Conservation (phyloP, 2,113 vertebrate species). For the Alces alces region DNA sequence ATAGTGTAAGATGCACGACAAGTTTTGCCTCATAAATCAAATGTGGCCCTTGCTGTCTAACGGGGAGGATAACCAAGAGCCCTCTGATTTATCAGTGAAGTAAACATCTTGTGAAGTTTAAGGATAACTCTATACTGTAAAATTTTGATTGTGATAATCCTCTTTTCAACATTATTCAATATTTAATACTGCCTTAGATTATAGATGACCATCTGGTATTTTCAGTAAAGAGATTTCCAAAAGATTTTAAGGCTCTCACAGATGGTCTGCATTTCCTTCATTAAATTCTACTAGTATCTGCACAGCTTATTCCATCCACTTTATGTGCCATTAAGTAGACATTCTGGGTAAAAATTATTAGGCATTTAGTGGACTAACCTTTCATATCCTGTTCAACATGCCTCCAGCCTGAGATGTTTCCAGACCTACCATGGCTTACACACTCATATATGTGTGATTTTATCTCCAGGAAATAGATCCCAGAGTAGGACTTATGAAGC, state of each 20-base stretch:
- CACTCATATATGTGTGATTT: not conserved
- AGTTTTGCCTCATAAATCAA: not conserved
- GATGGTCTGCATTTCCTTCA: not conserved
- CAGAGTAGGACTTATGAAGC: not conserved
- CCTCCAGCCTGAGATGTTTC: not conserved
- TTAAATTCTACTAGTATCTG: not conserved
- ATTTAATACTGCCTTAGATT: not conserved
- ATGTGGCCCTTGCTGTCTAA: not conserved
- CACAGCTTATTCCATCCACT: not conserved
- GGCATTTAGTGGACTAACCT: not conserved
- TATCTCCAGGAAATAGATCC: not conserved
- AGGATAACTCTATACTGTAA: not conserved
- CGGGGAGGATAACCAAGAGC: not conserved
- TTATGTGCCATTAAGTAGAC: not conserved
- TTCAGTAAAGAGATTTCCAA: not conserved
- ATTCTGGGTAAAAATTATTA: not conserved
- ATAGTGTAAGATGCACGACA: not conserved
- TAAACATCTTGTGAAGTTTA: not conserved
- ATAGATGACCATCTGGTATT: not conserved
- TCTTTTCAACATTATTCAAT: not conserved
- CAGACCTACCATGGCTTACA: fast-evolving
- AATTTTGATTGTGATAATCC: not conserved
- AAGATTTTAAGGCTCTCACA: not conserved
- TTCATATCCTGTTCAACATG: not conserved
- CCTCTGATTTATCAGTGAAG: not conserved